Evolutionary conservation across 1,140 invertebrate species (phyloP), one percentile per base, ranked within the genome.

Genomic region (Drosophila parabipectinata): DNA sequence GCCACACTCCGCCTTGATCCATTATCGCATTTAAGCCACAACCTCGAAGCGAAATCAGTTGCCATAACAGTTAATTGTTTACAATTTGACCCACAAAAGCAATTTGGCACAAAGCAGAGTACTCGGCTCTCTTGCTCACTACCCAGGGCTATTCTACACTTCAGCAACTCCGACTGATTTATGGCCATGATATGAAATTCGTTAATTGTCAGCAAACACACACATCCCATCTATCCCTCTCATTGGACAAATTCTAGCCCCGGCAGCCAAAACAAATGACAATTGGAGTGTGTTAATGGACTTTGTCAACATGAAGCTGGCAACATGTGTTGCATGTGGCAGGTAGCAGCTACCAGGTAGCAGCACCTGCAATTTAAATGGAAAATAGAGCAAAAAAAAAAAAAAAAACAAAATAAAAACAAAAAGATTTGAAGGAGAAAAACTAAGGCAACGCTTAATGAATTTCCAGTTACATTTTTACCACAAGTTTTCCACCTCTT

Each of bases 211-310:
- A 73, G 30, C 57, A 44, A 14, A 44, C 28, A 47, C 64, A 61
- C 71, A 68, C 67, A 57, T 32, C 63, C 44, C 39, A 18, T 45
- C 51, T 24, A 10, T 37, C 53, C 48, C 62, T 44, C 34, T 53
- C 14, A 14, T 21, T 48, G 51, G 63, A 48, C 67, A 41, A 68
- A 71, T 64, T 79, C 58, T 63, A 54, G 77, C 56, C 39, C 62
- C 50, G 44, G 41, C 41, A 62, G 55, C 55, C 75, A 79, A 85
- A 84, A 85, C 72, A 84, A 82, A 82, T 82, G 80, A 84, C 81
- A 84, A 85, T 77, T 80, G 78, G 80, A 84, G 77, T 85, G 79
- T 82, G 79, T 82, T 82, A 82, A 83, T 83, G 56, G 79, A 69
- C 41, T 24, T 56, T 39, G 58, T 54, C 58, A 69, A 48, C 67